phyloP scores from a whole-genome alignment of 2,888 invertebrate species.

The Andricus quercusramuli region DNA sequence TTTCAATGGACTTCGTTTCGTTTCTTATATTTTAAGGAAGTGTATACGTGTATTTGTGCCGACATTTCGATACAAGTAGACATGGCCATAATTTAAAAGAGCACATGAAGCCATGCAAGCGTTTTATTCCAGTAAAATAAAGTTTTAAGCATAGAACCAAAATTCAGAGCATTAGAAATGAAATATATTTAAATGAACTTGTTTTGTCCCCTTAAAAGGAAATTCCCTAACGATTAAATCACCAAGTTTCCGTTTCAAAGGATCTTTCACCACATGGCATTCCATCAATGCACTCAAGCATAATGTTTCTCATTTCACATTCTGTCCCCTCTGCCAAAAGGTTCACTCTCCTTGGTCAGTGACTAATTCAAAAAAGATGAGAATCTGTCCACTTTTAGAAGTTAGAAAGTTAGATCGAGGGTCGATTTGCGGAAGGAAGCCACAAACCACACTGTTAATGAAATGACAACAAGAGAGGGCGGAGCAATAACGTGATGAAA shows the following conservation, averaged over 20 bases:
- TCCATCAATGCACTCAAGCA: neutral
- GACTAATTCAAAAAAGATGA: slow-evolving; percentile 36
- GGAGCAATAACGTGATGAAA: slow-evolving; percentile 46
- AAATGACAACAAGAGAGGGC: slow-evolving; percentile 41
- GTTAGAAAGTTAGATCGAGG: slow-evolving; percentile 28
- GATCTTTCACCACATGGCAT: neutral
- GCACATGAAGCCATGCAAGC: too few species aligned
- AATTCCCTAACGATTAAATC: neutral
- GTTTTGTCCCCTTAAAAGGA: slow-evolving; percentile 11
- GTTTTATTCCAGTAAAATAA: too few species aligned
- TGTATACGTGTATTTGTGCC: too few species aligned
- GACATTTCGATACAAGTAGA: too few species aligned
- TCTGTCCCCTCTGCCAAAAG: slow-evolving; percentile 7
- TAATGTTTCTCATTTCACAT: slow-evolving; percentile 13
- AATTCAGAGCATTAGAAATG: too few species aligned
- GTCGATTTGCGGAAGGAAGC: slow-evolving; percentile 19
- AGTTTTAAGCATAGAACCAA: too few species aligned
- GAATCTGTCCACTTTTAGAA: slow-evolving; percentile 19
- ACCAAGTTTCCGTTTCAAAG: neutral
- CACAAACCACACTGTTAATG: slow-evolving; percentile 18
- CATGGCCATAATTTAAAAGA: too few species aligned
- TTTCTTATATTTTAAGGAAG: too few species aligned
- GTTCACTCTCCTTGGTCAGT: slow-evolving; percentile 1
- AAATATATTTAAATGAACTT: neutral
- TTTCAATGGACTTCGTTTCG: too few species aligned